Evolutionary conservation across 2,888 invertebrate species (phyloP).

Genomic region (Amphipyra berbera): DNA sequence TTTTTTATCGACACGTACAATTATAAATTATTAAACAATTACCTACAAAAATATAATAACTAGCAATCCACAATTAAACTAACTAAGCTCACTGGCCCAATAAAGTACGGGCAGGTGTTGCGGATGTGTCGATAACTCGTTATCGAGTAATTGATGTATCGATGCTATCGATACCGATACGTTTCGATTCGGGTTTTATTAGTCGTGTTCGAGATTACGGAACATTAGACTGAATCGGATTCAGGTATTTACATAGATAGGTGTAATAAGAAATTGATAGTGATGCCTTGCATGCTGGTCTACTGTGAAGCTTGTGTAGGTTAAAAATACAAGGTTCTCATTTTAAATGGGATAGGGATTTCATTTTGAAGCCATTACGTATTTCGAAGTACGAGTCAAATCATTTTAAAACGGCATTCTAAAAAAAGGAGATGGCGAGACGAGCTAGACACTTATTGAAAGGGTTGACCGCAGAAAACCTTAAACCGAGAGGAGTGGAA

Average conservation of each 20-base stretch:
- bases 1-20: constrained; percentile 30
- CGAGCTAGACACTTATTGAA: too few species aligned
- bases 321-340: constrained; percentile 15
- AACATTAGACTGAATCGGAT: constrained; percentile 54
- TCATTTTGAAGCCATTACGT: not conserved
- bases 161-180: constrained; percentile 60
- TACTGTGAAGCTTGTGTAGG: not conserved
- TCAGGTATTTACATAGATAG: constrained; percentile 47
- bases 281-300: constrained; percentile 9
- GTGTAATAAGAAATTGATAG: constrained; percentile 37
- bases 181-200: constrained; percentile 68
- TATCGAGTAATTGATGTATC: constrained; percentile 73
- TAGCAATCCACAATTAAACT: constrained; percentile 52
- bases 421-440: too few species aligned
- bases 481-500: too few species aligned
- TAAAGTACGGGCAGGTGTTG: constrained; percentile 68
- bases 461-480: too few species aligned
- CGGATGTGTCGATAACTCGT: constrained; percentile 71
- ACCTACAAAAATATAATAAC: constrained; percentile 50
- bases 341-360: too few species aligned
- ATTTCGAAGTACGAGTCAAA: too few species aligned
- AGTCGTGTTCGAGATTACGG: constrained; percentile 56
- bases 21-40: constrained; percentile 54
- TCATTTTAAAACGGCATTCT: too few species aligned
- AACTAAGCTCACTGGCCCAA: constrained; percentile 43